Evolutionary conservation across 2,888 invertebrate genomes (phyloP).

Genomic region (Peribatodes rhomboidaria): DNA sequence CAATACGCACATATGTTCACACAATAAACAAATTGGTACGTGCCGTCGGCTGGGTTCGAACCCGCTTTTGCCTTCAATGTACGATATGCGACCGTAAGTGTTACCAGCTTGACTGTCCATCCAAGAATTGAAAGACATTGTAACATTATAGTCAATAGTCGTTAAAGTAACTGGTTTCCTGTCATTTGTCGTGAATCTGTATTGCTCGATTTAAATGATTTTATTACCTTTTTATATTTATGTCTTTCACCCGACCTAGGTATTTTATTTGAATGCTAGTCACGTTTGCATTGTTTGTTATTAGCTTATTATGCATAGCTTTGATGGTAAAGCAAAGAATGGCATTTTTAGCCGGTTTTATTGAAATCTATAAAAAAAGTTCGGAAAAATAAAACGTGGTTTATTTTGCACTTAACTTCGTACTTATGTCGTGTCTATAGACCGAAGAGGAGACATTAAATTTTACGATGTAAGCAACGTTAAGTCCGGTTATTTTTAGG

Average conservation of each 20-base stretch:
- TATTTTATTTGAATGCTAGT: conserved; percentile 9
- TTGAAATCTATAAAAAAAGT: neutral
- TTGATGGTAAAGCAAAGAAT: neutral
- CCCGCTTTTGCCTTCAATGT: no score
- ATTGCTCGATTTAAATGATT: conserved; percentile 36
- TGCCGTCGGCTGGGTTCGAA: no score
- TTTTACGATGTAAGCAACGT: no score
- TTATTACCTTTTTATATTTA: conserved; percentile 35
- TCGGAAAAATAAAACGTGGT: no score
- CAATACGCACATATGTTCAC: no score
- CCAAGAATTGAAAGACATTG: conserved; percentile 33
- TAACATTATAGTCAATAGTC: conserved; percentile 35
- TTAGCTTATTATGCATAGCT: conserved; percentile 7
- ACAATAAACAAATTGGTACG: no score
- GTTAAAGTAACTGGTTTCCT: conserved; percentile 36
- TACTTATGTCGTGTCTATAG: no score
- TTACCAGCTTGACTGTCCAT: conserved; percentile 8
- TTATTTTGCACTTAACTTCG: no score
- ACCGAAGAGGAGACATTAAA: no score
- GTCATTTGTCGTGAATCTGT: conserved; percentile 37
- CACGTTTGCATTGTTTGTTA: conserved; percentile 23
- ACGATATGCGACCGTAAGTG: neutral
- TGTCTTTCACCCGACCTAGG: conserved; percentile 29
- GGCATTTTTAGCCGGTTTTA: neutral
- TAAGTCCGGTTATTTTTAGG: no score